Base-by-base conservation (phyloP, 1,140 invertebrate genomes). In the Drosophila serrata region DNA sequence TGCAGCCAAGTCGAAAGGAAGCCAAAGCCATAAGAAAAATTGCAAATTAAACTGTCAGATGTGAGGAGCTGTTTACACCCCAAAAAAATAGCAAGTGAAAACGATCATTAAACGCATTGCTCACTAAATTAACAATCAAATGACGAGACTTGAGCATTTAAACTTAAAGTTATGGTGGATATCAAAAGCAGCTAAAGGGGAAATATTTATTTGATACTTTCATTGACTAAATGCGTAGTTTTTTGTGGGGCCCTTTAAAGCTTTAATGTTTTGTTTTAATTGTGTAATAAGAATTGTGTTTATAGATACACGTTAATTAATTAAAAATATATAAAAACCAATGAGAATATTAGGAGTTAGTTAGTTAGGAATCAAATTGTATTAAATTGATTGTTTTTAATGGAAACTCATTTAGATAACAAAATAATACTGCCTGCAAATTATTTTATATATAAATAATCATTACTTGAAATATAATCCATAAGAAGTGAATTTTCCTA, bases 1-100 rank as follows among this genome's bases (percentile, higher is more conserved):
- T 46, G 42, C 42, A 43, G 65, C 15, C 45, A 68, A 68, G 49
- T 17, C 45, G 37, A 76, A 59, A 75, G 51, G 73, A 58, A 75
- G 53, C 17, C n/a, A 59, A 60, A 48, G 74, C 63, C 61, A 75
- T 65, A 56, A 56, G 51, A 75, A 75, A 75, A 75, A 75, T 59
- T 31, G 51, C 29, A 59, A 59, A 72, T 72, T 72, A 59, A 72
- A 72, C 65, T 72, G 51, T 59, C 68, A 72, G 68, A 40, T 58
- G 29, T 58, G 35, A 53, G 46, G 65, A 64, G 65, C 11, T 67
- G 46, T 67, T 53, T 53, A 67, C 46, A 69, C 27, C 63, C 48
- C 31, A 27, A 70, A 65, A 55, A 39, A 27, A n/a, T n/a, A 45
- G 3, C 48, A 46, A 39, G 7, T 45, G n/a, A 65, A 65, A 4